Base-by-base conservation (phyloP, 1,140 invertebrate genomes). In the Dendroctonus valens region DNA sequence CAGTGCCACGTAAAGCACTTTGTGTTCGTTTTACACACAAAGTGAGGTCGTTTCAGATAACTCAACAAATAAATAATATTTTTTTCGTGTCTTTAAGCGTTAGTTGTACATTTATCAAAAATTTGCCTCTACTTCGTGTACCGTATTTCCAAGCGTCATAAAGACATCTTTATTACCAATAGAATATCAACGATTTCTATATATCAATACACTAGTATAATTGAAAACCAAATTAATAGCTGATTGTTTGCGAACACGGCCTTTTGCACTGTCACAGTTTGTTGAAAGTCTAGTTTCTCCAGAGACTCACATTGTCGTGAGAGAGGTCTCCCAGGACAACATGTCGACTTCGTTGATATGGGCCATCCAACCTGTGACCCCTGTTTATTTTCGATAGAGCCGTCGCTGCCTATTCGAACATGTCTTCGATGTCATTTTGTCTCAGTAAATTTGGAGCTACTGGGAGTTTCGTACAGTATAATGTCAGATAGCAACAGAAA, bases 321-420 rank as follows among this genome's bases (percentile, higher is more conserved):
- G 44, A 41, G 38, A 48, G 15, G 60, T 69, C 67, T 57, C 67
- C 8, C n/a, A 58, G 55, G 67, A 60, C 54, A 55, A 55, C 42
- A 52, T 54, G 67, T 69, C 67, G 49, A 65, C 67, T 65, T 41
- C 9, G 55, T 5, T 69, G 62, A 69, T 64, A 57, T 69, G 67
- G 67, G 67, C 63, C 63, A 59, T 57, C 63, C 46, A 65, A 40
- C 26, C 44, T 41, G 41, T 59, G 63, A 65, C 63, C 63, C 59
- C 42, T 42, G 63, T 65, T 65, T 65, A 55, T 59, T 65, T 65
- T 65, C 63, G 54, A 40, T 53, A 52, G 38, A 55, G 53, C 53
- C 53, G 63, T 65, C 54, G 14, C 41, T 58, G 63, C 46, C 63
- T 48, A 41, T 51, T 59, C 55, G 44, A 39, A 52, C 41, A 41